Conservation (phyloP, 2,888 invertebrate genomes). For the Aphodius granarius region DNA sequence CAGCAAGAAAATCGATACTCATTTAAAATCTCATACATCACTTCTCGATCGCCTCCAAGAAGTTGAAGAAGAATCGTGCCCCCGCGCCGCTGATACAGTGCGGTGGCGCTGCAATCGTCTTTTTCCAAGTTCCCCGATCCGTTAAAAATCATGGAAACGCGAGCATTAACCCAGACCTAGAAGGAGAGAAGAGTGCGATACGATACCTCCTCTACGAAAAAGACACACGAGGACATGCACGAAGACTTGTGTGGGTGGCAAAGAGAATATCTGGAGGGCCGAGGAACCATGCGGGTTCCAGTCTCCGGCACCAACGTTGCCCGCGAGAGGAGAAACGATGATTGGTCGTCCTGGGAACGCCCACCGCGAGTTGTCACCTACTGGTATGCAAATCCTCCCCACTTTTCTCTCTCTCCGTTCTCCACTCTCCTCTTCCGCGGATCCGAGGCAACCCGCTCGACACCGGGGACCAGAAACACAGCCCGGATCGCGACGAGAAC, state of each 20-base stretch:
- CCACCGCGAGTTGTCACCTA: conserved; percentile 56
- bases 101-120: neutral
- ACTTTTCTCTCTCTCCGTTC: conserved; percentile 22
- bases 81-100: neutral
- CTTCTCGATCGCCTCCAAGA: neutral
- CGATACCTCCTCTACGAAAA: neutral
- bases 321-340: conserved; percentile 43
- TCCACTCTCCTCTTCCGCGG: conserved; percentile 16
- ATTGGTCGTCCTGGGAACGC: conserved; percentile 51
- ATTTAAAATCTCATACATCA: neutral
- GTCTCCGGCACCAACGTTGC: conserved; percentile 48
- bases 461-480: neutral
- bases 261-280: conserved; percentile 37
- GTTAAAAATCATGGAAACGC: neutral
- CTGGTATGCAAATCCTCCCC: conserved; percentile 56
- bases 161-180: conserved; percentile 34
- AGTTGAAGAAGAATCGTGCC: neutral
- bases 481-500: neutral
- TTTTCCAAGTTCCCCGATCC: neutral
- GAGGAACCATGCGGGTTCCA: conserved; percentile 52
- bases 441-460: conserved; percentile 32
- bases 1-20: neutral
- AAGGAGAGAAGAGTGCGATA: conserved; percentile 21
- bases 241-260: conserved; percentile 42
- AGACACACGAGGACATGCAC: neutral